These are phyloP conservation scores for Zaprionus obscuricornis DNA, from an alignment of 2,888 invertebrate species.

Conservation along the genomic window DNA sequence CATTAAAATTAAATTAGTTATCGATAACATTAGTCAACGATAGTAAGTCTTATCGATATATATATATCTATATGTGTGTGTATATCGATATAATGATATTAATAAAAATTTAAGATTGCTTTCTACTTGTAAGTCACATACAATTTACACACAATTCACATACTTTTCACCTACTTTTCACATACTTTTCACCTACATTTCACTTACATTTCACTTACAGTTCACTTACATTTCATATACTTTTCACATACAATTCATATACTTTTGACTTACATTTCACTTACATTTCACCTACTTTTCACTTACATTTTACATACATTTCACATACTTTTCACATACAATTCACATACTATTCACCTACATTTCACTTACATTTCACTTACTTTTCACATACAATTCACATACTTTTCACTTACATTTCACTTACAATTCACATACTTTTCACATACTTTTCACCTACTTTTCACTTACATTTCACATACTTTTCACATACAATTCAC, in stretches of 20 bases:
- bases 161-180: background rate
- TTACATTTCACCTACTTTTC: too few species aligned
- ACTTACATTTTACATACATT: background rate
- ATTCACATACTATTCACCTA: constrained; percentile 17
- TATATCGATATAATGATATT: too few species aligned
- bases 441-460: constrained; percentile 21
- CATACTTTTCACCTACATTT: constrained; percentile 2
- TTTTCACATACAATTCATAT: too few species aligned
- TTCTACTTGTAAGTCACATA: constrained; percentile 50
- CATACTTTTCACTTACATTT: too few species aligned
- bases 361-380: constrained; percentile 1
- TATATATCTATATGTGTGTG: constrained; percentile 13
- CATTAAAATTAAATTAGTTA: constrained; percentile 15
- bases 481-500: too few species aligned
- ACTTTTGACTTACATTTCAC: too few species aligned
- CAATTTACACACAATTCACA: background rate
- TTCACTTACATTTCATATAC: constrained; percentile 13
- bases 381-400: too few species aligned
- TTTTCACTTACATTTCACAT: background rate
- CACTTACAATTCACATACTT: background rate
- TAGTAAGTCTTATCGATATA: constrained; percentile 8
- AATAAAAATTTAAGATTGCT: constrained; percentile 67
- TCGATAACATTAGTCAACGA: too few species aligned
- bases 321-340: constrained; percentile 1
- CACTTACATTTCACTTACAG: constrained; percentile 3